Evolutionary conservation across 2,113 vertebrate genomes (phyloP), one percentile per base, ranked within the genome.

Genomic region (Anas platyrhynchos): DNA sequence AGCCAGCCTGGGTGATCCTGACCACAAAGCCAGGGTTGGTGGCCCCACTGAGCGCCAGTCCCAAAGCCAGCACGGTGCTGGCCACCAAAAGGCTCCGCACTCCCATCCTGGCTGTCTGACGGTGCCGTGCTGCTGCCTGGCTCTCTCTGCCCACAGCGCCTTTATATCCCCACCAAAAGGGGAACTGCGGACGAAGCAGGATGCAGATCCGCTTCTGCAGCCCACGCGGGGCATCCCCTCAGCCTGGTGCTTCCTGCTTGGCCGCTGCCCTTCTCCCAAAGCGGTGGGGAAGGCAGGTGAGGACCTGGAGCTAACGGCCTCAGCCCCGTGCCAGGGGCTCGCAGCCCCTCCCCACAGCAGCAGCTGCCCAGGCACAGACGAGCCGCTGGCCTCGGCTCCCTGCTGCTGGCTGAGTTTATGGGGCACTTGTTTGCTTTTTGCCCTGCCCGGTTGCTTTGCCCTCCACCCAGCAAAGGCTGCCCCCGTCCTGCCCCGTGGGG

Each of bases 1-100:
- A 92, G 68, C 98, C 98, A 25, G 96, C 87, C 85, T 96, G 94
- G 11, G 98, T 98, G 94, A 98, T 97, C 91, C 97, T 97, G 93
- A 92, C 96, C 97, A 97, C 11, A 2, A 98, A 63, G 23, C 98
- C 98, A 0, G 98, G 97, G 63, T 95, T 92, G 75, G 82, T 41
- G 43, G 97, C 88, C 9, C 22, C 26, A 1, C 55, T 20, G 27
- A 94, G 34, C 2, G 74, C 62, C 62, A 94, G 76, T 83, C 80
- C 94, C 81, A 95, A 25, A 21, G 79, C 27, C 43, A 95, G 75
- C 4, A 20, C 41, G 44, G 87, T 18, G 0, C 83, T 46, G 55
- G 89, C 79, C 73, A n/a, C 18, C 0, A 26, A 41, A 89, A 82
- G 50, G 9, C 29, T 63, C 79, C 11, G 8, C 1, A 9, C 48